A percentile compares a stretch with the other conserved stretches of the same genome.
phyloP scores from a whole-genome alignment of 2,888 invertebrate genomes.

The Andrena hattorfiana region DNA sequence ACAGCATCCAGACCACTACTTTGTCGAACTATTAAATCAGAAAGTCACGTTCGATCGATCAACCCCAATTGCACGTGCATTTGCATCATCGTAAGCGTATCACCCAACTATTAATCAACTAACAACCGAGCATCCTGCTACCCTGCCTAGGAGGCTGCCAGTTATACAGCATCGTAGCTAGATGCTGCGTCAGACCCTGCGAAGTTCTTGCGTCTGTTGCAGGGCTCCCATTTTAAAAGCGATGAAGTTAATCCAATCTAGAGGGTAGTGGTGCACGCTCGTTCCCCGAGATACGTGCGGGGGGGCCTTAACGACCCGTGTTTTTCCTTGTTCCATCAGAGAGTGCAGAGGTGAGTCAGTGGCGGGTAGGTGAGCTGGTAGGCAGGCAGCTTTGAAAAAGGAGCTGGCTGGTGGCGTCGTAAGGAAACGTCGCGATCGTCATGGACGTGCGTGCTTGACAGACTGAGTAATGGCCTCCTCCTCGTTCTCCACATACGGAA shows the following conservation, averaged over 20 bases:
- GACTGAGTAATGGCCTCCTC: slow-evolving; percentile 52
- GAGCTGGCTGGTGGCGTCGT: slow-evolving; percentile 36
- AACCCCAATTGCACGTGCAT: no score
- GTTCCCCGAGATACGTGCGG: slow-evolving; percentile 45
- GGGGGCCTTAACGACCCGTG: slow-evolving; percentile 54
- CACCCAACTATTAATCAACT: no score
- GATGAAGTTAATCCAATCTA: slow-evolving; percentile 32
- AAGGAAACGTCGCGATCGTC: slow-evolving; percentile 64
- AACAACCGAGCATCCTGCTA: no score
- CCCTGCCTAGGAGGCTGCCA: no score
- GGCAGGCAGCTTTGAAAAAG: slow-evolving; percentile 38
- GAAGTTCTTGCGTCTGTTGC: slow-evolving; percentile 4
- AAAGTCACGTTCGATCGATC: no score
- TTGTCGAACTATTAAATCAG: no score
- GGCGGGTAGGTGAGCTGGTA: slow-evolving; percentile 43
- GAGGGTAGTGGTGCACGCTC: slow-evolving; percentile 38
- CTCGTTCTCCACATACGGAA: slow-evolving; percentile 65
- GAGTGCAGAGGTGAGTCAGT: slow-evolving; percentile 59
- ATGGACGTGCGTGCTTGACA: slow-evolving; percentile 47
- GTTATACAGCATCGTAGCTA: not conserved
- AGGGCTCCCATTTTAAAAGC: slow-evolving; percentile 23
- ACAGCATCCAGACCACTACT: no score
- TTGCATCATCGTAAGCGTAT: no score
- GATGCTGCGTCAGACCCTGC: not conserved
- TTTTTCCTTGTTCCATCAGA: slow-evolving; percentile 58